A percentile compares a stretch with the other conserved stretches of the same genome.
Conservation (phyloP, 2,888 invertebrate genomes). For the Hermaeophaga mercurialis region DNA sequence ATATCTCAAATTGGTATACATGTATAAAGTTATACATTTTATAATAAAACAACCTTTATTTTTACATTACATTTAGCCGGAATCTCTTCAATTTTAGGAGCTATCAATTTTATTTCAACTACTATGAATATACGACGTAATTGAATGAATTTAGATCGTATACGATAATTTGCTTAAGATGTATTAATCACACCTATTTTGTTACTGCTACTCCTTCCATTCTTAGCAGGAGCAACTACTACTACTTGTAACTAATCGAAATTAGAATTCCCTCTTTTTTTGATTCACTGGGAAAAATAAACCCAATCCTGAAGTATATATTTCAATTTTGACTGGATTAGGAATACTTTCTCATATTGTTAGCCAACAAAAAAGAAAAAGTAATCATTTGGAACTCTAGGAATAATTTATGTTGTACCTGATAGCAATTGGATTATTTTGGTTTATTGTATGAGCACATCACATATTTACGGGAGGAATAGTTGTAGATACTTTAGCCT, state of each 20-base stretch:
- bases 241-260: constrained; percentile 80
- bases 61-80: background rate
- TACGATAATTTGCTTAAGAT: background rate
- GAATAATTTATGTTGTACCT: no score
- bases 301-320: constrained; percentile 65
- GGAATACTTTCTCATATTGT: constrained; percentile 82
- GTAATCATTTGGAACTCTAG: background rate
- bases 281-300: no score
- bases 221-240: constrained; percentile 79
- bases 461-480: no score
- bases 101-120: background rate
- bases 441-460: no score
- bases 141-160: background rate
- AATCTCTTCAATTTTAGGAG: background rate
- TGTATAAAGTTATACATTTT: no score
- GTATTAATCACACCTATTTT: constrained; percentile 64
- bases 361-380: constrained; percentile 67
- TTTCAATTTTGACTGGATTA: constrained; percentile 59
- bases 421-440: no score
- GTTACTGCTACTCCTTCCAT: constrained; percentile 72
- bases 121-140: background rate
- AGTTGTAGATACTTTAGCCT: no score
- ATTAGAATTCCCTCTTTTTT: constrained; percentile 75
- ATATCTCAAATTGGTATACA: no score
- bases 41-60: no score